These are phyloP conservation scores for Scaeva pyrastri DNA, from an alignment of 2,888 invertebrate genomes.

Conservation along the genomic window DNA sequence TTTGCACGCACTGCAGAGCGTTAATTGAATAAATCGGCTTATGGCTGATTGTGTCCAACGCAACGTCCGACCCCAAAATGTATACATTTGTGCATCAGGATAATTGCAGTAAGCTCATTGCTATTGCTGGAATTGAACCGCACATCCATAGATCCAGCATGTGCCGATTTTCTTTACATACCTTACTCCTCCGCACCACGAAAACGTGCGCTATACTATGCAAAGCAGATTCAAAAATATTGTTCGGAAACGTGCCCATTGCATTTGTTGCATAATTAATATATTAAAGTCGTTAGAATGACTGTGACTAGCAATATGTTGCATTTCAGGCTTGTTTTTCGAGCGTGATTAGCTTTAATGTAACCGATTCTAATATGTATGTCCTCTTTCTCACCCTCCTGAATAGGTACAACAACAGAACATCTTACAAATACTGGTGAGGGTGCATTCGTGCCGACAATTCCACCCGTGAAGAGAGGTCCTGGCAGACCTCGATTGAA, in stretches of 20 bases:
- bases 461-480: conserved; percentile 85
- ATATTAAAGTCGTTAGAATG: conserved; percentile 70
- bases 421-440: conserved; percentile 75
- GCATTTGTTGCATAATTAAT: conserved; percentile 57
- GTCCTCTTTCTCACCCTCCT: conserved; percentile 17
- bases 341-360: conserved; percentile 56
- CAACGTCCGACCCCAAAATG: conserved; percentile 23
- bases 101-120: conserved; percentile 71
- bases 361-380: conserved; percentile 28
- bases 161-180: conserved; percentile 76
- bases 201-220: conserved; percentile 68
- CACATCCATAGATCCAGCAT: conserved; percentile 22
- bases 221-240: conserved; percentile 71
- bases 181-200: conserved; percentile 1
- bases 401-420: conserved; percentile 62
- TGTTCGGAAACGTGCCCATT: conserved; percentile 63
- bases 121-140: conserved; percentile 9
- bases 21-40: conserved; percentile 76
- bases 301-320: conserved; percentile 45
- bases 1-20: conserved; percentile 54
- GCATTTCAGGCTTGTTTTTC: conserved; percentile 47
- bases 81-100: conserved; percentile 69
- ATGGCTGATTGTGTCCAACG: conserved; percentile 45
- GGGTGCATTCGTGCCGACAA: conserved; percentile 77
- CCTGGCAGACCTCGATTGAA: conserved; percentile 89